Percentiles rank a stretch among this genome's conserved stretches.
These are phyloP conservation scores for Aleadryas rufinucha DNA, from an alignment of 2,113 vertebrate genomes.

Conservation along the genomic window DNA sequence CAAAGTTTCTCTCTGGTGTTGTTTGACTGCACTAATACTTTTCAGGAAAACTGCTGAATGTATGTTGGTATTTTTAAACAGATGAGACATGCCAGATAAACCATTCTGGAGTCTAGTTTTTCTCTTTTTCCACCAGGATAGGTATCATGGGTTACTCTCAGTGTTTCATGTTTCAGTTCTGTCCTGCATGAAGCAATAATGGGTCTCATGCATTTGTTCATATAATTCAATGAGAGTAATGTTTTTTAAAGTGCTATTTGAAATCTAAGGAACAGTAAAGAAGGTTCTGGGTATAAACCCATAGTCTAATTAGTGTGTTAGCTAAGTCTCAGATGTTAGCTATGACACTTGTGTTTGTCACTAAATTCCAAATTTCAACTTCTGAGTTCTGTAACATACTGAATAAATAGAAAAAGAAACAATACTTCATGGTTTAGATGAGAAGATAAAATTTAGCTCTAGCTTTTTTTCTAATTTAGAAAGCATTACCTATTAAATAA, in stretches of 20 bases:
- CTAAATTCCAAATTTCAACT: not conserved
- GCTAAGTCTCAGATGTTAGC: not conserved
- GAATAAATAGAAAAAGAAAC: not conserved
- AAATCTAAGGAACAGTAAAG: not conserved
- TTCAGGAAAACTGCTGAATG: not conserved
- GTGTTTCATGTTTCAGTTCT: accelerated
- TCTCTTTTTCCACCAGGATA: not conserved
- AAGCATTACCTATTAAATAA: not conserved
- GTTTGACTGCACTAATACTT: not conserved
- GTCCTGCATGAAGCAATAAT: not conserved
- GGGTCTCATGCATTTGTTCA: not conserved
- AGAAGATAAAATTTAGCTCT: not conserved
- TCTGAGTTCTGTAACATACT: not conserved
- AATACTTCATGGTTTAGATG: not conserved
- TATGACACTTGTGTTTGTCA: not conserved
- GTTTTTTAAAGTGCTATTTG: not conserved
- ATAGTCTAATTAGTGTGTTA: not conserved
- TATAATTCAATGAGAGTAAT: not conserved
- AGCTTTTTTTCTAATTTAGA: not conserved
- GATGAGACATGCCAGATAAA: not conserved
- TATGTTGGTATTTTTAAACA: not conserved
- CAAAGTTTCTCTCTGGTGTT: accelerated
- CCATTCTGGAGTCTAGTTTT: not conserved
- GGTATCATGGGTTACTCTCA: not conserved
- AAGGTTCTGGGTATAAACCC: not conserved